These are phyloP conservation scores for Rhagophthalmus giganteus DNA, from an alignment of 2,888 invertebrate genomes.

Conservation along the genomic window DNA sequence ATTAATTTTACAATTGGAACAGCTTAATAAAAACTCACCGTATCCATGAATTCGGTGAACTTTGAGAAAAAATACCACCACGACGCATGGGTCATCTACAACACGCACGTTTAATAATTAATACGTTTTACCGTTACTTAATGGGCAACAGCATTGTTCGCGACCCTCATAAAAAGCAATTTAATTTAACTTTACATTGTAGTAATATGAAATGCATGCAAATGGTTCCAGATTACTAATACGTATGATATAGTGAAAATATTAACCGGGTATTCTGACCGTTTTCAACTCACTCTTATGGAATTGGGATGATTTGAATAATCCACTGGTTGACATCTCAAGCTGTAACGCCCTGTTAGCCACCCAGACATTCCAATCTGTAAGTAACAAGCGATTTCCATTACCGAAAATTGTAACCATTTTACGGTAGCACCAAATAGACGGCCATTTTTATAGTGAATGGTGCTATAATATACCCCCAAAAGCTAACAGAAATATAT, in stretches of 20 bases:
- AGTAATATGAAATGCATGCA: neutral
- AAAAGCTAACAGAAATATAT: neutral
- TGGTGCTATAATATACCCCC: neutral
- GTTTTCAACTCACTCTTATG: slow-evolving; percentile 75
- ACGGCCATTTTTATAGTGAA: neutral
- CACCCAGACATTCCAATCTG: slow-evolving; percentile 91
- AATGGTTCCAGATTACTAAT: slow-evolving; percentile 7
- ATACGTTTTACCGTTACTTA: too few relatives aligned
- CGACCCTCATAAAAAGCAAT: too few relatives aligned
- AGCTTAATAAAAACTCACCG: slow-evolving; percentile 73
- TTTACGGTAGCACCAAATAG: slow-evolving; percentile 1
- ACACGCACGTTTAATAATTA: too few relatives aligned
- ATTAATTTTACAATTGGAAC: too few relatives aligned
- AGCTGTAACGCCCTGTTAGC: slow-evolving; percentile 93
- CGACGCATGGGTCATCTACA: slow-evolving; percentile 89
- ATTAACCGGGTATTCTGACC: slow-evolving; percentile 11
- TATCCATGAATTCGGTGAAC: slow-evolving; percentile 94
- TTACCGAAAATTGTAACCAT: slow-evolving; percentile 9
- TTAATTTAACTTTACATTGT: too few relatives aligned
- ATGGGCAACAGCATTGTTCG: too few relatives aligned
- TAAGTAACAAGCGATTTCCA: slow-evolving; percentile 56
- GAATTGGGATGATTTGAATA: slow-evolving; percentile 90
- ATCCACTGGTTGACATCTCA: slow-evolving; percentile 95
- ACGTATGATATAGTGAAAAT: neutral
- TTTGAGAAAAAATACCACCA: slow-evolving; percentile 98